Conservation (phyloP, 1,140 invertebrate genomes). For the Panagrolaimus sp. region DNA sequence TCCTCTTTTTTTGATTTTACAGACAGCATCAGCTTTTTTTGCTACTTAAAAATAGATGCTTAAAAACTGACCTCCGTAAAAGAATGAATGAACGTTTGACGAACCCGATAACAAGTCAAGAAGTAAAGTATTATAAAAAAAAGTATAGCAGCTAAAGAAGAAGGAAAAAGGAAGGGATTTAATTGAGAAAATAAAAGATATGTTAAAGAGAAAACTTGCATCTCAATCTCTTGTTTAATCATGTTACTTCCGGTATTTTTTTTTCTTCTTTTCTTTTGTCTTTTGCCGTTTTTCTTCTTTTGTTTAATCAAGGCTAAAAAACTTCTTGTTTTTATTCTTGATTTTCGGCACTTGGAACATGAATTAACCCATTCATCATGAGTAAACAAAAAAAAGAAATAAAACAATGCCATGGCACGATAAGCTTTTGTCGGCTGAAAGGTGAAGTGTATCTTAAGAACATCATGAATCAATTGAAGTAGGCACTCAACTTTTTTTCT, state of each 20-base stretch:
- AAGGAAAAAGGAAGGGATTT: not conserved
- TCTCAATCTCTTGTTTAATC: not conserved
- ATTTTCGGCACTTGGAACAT: constrained; percentile 17
- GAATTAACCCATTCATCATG: not conserved
- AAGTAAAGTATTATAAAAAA: no score
- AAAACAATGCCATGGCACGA: not conserved
- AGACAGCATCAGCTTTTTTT: no score
- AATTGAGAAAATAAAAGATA: not conserved
- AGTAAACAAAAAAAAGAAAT: not conserved
- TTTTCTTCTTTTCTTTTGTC: not conserved
- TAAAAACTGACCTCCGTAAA: no score
- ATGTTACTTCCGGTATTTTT: not conserved
- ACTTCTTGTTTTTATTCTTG: not conserved
- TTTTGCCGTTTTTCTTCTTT: not conserved
- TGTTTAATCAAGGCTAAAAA: constrained; percentile 10
- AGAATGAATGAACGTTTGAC: no score
- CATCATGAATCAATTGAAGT: constrained; percentile 14
- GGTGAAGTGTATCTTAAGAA: not conserved
- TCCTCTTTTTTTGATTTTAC: no score
- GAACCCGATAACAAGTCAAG: no score
- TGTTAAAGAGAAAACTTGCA: not conserved
- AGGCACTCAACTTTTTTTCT: not conserved
- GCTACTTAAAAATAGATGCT: no score
- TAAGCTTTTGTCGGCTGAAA: constrained; percentile 9
- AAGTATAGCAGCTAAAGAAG: not conserved